Conservation (phyloP, 2,888 invertebrate genomes). For the Tryphoninae sp. region DNA sequence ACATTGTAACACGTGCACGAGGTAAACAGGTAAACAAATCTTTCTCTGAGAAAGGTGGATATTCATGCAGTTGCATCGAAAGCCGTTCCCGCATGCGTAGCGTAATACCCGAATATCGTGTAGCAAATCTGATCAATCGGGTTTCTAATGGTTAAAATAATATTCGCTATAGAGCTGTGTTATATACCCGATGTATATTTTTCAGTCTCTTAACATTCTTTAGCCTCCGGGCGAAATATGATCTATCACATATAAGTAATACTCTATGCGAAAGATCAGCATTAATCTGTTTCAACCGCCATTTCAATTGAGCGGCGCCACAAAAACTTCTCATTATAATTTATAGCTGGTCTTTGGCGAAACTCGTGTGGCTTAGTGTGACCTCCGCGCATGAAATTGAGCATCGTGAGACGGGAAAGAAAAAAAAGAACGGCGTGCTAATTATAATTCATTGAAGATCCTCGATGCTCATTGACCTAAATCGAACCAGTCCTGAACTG, state of each 20-base stretch:
- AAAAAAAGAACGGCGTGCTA: conserved; percentile 18
- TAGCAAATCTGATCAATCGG: background rate
- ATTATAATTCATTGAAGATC: conserved; percentile 14
- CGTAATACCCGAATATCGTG: background rate
- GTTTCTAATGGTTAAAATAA: background rate
- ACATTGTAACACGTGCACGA: background rate
- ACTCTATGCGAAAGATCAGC: background rate
- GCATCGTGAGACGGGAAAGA: conserved; percentile 13
- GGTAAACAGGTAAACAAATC: background rate
- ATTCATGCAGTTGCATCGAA: background rate
- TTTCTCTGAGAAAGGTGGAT: background rate
- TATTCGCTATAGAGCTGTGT: background rate
- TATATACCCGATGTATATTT: background rate
- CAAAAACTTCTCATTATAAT: conserved; percentile 3
- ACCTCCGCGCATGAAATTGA: conserved; percentile 12
- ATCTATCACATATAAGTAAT: background rate
- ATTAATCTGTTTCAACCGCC: background rate
- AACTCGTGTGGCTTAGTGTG: background rate
- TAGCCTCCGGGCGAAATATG: background rate
- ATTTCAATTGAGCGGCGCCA: conserved; percentile 1
- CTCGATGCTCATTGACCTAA: conserved; percentile 21
- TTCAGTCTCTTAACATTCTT: background rate
- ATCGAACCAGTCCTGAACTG: background rate
- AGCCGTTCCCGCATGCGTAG: background rate
- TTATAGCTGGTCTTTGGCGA: background rate